phyloP scores from a whole-genome alignment of 2,888 invertebrate species.

The Anthophora plumipes region DNA sequence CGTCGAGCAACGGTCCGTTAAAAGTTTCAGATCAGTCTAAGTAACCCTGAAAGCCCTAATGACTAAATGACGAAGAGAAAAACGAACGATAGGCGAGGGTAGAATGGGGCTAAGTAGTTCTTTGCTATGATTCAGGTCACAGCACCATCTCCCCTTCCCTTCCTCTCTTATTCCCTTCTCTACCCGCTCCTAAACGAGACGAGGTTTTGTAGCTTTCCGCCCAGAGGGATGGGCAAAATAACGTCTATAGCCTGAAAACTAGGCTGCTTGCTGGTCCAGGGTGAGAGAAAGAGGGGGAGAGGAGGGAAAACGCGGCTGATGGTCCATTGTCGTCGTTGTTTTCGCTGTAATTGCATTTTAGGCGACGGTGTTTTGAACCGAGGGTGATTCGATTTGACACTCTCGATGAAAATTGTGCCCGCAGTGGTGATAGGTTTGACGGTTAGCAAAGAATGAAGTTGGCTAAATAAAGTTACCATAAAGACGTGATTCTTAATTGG shows the following conservation, averaged over 20 bases:
- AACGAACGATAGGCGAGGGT: slow-evolving; percentile 9
- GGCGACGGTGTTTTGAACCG: neutral
- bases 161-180: too few relatives aligned
- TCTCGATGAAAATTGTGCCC: neutral
- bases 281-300: too few relatives aligned
- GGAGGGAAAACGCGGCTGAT: neutral
- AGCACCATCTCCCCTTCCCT: too few relatives aligned
- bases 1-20: slow-evolving; percentile 62
- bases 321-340: neutral
- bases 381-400: neutral
- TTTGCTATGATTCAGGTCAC: slow-evolving; percentile 49
- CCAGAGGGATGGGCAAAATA: neutral
- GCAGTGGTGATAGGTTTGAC: too few relatives aligned
- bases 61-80: slow-evolving; percentile 60
- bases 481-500: too few relatives aligned
- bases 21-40: slow-evolving; percentile 67
- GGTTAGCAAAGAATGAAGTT: too few relatives aligned
- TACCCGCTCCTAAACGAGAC: slow-evolving; percentile 1
- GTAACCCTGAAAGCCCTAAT: slow-evolving; percentile 64
- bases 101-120: slow-evolving; percentile 43
- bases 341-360: neutral
- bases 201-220: slow-evolving; percentile 1
- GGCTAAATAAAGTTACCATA: too few relatives aligned
- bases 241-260: slow-evolving; percentile 13
- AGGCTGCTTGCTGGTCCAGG: too few relatives aligned